A percentile compares a stretch with the other conserved stretches of the same genome.
Conservation (phyloP, 2,888 invertebrate genomes). For the Spialia ferax region DNA sequence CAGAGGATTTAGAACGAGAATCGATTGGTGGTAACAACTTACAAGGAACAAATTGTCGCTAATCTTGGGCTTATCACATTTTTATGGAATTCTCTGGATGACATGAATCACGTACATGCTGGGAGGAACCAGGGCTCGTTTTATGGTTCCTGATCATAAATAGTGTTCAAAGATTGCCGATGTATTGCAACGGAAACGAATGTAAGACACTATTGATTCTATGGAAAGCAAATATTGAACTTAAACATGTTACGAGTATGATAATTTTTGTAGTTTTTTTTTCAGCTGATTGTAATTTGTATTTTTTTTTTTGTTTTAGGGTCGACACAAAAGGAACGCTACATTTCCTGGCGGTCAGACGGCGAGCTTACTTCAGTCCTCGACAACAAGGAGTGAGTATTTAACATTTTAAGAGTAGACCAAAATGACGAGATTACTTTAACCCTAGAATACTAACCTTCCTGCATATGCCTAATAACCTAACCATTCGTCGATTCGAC, state of each 20-base stretch:
- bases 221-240: background rate
- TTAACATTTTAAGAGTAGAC: too few relatives aligned
- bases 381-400: slow-evolving; percentile 87
- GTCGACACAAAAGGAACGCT: slow-evolving; percentile 93
- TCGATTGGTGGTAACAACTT: too few relatives aligned
- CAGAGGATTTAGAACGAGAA: slow-evolving; percentile 8
- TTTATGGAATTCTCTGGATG: slow-evolving; percentile 30
- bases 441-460: too few relatives aligned
- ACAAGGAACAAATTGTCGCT: slow-evolving; percentile 21
- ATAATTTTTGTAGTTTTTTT: too few relatives aligned
- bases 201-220: slow-evolving; percentile 27
- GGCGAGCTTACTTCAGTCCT: slow-evolving; percentile 87
- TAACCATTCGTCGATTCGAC: too few relatives aligned
- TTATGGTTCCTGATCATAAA: slow-evolving; percentile 19
- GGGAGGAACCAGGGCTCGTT: too few relatives aligned
- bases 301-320: slow-evolving; percentile 71
- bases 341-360: slow-evolving; percentile 92
- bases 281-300: background rate
- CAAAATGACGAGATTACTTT: too few relatives aligned
- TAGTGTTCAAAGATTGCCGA: slow-evolving; percentile 31
- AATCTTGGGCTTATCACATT: slow-evolving; percentile 31
- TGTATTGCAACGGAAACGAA: slow-evolving; percentile 3
- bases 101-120: slow-evolving; percentile 11
- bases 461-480: too few relatives aligned
- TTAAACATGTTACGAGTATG: too few relatives aligned